Conservation (phyloP, 2,888 invertebrate species). For the Frankliniella fusca region DNA sequence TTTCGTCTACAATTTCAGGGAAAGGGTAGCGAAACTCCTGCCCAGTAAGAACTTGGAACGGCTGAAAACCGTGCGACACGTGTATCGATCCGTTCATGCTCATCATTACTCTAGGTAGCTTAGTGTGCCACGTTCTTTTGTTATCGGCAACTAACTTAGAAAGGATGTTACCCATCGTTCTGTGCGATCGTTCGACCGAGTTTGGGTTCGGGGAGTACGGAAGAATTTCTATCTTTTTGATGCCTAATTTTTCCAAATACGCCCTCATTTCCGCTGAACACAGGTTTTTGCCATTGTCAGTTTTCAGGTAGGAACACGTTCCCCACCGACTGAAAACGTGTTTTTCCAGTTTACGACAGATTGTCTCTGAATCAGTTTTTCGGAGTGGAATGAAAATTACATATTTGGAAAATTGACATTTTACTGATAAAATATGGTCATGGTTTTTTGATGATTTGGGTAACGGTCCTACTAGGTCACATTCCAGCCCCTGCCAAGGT, state of each 20-base stretch:
- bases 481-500: not conserved
- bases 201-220: not conserved
- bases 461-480: not conserved
- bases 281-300: not conserved
- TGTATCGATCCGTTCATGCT: not conserved
- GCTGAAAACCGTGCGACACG: not conserved
- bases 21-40: not conserved
- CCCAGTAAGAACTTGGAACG: not conserved
- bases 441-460: not conserved
- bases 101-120: not conserved
- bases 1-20: not conserved
- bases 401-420: not conserved
- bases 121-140: not conserved
- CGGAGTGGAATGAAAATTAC: not conserved
- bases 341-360: not conserved
- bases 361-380: not conserved
- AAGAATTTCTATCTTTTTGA: not conserved
- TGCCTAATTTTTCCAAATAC: not conserved
- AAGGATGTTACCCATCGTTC: not conserved
- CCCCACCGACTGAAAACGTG: not conserved
- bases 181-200: not conserved
- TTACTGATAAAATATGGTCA: not conserved
- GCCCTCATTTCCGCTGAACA: not conserved
- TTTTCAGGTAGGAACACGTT: not conserved
- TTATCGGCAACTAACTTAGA: not conserved